Conservation (phyloP, 2,797 vertebrate species). For the Melanotaenia boesemani region DNA sequence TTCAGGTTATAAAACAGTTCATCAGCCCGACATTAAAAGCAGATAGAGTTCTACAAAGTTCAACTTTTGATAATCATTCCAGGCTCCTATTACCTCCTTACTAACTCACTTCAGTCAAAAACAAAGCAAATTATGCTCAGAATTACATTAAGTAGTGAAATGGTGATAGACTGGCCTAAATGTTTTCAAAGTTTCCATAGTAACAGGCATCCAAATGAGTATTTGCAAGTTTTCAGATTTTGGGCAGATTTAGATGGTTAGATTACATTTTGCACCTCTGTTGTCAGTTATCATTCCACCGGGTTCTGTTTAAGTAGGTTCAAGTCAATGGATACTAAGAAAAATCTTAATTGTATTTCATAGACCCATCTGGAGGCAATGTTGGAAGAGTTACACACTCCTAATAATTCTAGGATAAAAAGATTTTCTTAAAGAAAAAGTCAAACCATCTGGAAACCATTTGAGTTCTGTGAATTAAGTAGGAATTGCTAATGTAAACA, state of each 20-base stretch:
- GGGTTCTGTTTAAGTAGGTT: constrained; percentile 20
- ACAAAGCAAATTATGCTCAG: constrained; percentile 23
- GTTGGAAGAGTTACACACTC: constrained; percentile 10
- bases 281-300: constrained; percentile 1
- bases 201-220: neutral
- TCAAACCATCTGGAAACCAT: constrained; percentile 1
- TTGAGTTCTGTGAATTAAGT: neutral
- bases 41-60: constrained; percentile 16
- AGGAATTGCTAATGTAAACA: neutral
- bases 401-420: constrained; percentile 17
- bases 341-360: constrained; percentile 17
- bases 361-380: constrained; percentile 8
- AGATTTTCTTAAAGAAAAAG: neutral
- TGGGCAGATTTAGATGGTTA: neutral
- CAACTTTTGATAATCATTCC: constrained; percentile 13
- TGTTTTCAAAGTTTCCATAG: neutral
- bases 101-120: constrained; percentile 7
- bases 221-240: neutral
- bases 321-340: constrained; percentile 8
- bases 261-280: neutral
- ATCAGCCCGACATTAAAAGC: constrained; percentile 10
- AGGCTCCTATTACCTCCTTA: constrained; percentile 8
- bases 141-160: constrained; percentile 6
- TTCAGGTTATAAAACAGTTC: constrained; percentile 34
- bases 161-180: neutral